Evolutionary conservation across 2,888 invertebrate species (phyloP).

Genomic region (Salpingus planirostris): DNA sequence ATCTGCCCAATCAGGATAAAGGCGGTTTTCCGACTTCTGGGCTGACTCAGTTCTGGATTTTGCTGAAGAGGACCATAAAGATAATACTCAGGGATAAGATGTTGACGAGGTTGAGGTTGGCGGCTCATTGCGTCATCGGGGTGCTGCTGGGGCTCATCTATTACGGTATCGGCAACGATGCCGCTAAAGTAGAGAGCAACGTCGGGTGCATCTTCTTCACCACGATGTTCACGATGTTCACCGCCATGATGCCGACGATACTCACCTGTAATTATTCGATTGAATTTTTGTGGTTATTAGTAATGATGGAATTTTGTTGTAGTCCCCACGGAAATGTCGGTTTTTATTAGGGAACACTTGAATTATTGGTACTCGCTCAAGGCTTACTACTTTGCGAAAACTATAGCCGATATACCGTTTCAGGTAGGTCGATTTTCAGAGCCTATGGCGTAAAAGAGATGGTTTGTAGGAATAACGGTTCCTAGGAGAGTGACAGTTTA

Average conservation of each 20-base stretch:
- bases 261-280: slow-evolving; percentile 80
- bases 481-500: no score
- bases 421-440: slow-evolving; percentile 54
- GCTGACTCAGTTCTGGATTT: slow-evolving; percentile 77
- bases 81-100: slow-evolving; percentile 81
- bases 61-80: slow-evolving; percentile 74
- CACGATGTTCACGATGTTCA: slow-evolving; percentile 93
- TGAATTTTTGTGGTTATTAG: neutral
- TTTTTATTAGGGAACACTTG: slow-evolving; percentile 88
- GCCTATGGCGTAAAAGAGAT: no score
- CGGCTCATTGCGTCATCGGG: slow-evolving; percentile 82
- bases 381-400: slow-evolving; percentile 94
- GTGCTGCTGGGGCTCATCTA: slow-evolving; percentile 88
- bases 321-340: slow-evolving; percentile 95
- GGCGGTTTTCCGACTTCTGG: slow-evolving; percentile 74
- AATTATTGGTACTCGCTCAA: slow-evolving; percentile 97
- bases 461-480: no score
- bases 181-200: slow-evolving; percentile 89
- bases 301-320: slow-evolving; percentile 29
- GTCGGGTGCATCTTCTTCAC: slow-evolving; percentile 95
- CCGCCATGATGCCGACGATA: slow-evolving; percentile 97
- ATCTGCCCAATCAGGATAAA: slow-evolving; percentile 41
- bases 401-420: slow-evolving; percentile 92
- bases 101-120: slow-evolving; percentile 78
- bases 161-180: slow-evolving; percentile 87